Conservation (phyloP, 2,888 invertebrate species). For the Adelognathus sp. region DNA sequence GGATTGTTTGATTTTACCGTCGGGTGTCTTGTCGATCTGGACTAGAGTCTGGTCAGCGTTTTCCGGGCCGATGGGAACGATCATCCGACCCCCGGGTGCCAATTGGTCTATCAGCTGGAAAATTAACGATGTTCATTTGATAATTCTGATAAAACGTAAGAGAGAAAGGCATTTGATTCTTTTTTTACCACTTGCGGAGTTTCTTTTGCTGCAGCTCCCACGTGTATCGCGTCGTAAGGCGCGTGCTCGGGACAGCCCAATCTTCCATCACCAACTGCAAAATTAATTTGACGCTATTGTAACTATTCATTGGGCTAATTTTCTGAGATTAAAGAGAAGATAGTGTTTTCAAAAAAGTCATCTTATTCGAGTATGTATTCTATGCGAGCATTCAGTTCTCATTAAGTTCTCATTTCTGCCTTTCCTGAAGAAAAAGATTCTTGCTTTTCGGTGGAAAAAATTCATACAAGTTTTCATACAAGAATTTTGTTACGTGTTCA, state of each 20-base stretch:
- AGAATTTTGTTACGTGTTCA: too few species aligned
- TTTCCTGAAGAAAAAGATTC: too few species aligned
- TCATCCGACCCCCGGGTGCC: constrained; percentile 95
- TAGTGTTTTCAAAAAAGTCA: too few species aligned
- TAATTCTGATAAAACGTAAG: neutral
- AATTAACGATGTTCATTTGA: neutral
- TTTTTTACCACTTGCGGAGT: constrained; percentile 88
- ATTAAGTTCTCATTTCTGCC: too few species aligned
- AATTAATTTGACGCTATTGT: constrained; percentile 1
- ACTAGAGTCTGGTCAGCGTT: constrained; percentile 93
- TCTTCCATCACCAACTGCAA: constrained; percentile 93
- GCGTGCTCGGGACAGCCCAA: constrained; percentile 88
- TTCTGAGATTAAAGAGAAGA: too few species aligned
- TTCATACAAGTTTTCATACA: too few species aligned
- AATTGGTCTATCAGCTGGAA: constrained; percentile 89
- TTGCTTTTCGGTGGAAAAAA: too few species aligned
- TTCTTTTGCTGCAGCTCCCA: constrained; percentile 93
- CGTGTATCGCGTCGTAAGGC: constrained; percentile 96
- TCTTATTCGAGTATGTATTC: too few species aligned
- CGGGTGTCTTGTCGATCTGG: constrained; percentile 93
- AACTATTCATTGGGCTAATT: too few species aligned
- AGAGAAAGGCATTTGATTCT: neutral
- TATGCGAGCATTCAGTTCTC: too few species aligned
- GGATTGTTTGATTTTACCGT: constrained; percentile 89
- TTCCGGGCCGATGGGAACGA: constrained; percentile 94